Conservation (phyloP, 2,797 vertebrate species). For the Decapterus maruadsi region DNA sequence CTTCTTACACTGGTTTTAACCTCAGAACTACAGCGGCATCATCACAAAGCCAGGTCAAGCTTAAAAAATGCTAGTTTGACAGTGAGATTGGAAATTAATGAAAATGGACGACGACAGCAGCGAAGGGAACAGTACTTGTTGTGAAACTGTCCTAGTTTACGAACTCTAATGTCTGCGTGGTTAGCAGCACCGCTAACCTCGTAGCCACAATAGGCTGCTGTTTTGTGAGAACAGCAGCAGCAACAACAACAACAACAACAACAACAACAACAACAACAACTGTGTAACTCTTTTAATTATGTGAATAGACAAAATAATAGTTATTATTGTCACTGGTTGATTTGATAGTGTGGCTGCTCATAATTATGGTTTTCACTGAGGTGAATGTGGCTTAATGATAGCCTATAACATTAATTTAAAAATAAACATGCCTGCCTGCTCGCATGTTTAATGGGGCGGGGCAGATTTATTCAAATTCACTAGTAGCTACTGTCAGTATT, state of each 20-base stretch:
- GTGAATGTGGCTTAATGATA: slow-evolving; percentile 5
- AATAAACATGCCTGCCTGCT: not conserved
- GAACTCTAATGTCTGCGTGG: not conserved
- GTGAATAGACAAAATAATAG: not conserved
- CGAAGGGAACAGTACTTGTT: too few relatives aligned
- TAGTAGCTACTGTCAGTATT: not conserved
- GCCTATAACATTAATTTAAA: not conserved
- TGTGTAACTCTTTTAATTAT: not conserved
- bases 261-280: too few relatives aligned
- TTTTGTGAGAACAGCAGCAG: too few relatives aligned
- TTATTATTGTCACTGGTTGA: not conserved
- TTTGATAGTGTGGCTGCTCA: not conserved
- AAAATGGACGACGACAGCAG: too few relatives aligned
- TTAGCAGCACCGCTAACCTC: too few relatives aligned
- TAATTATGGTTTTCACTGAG: not conserved
- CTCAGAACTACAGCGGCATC: too few relatives aligned
- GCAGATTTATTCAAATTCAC: not conserved
- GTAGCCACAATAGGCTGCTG: too few relatives aligned
- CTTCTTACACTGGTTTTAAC: too few relatives aligned
- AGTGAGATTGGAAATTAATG: not conserved
- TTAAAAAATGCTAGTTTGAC: not conserved
- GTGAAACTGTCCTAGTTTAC: not conserved
- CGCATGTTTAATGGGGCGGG: not conserved
- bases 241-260: too few relatives aligned
- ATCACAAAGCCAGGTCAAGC: not conserved